Evolutionary conservation across 2,113 vertebrate genomes (phyloP), one percentile per base, ranked within the genome.

Genomic region (Phycodurus eques): DNA sequence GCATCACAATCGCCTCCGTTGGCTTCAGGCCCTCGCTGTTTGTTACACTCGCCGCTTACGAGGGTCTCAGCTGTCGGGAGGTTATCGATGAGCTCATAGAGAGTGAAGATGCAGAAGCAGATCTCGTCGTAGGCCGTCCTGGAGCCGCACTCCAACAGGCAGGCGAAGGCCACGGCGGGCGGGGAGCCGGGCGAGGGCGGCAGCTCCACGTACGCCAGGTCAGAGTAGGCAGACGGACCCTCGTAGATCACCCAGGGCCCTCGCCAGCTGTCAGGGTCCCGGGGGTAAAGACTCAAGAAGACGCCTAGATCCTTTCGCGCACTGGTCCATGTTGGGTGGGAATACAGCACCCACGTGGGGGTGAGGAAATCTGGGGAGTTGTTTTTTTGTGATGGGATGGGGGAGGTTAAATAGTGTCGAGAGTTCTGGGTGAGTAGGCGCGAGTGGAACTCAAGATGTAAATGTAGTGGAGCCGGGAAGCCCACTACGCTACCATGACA

Each of bases 151-250:
- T 99, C 98, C 0, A 95, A 98, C 47, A 99, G 88, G 75, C 96
- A 99, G 68, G 92, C 97, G 0, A 98, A 97, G 42, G 90, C 87
- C 1, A 92, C 80, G 12, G 90, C 86, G 0, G 88, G 88, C 4
- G 84, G 65, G 5, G 78, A 75, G 0, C 89, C 93, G 0, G 73
- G 53, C 3, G 83, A 69, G 75, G 87, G 76, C 0, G 88, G 79
- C 68, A 94, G 74, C 80, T 95, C 93, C 3, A 99, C 17, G 63
- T 91, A 93, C 0, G 95, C 94, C 82, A 99, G 89, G 87, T 99
- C 98, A 0, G 98, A 99, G 86, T 99, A 99, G 14, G 95, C 97
- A 0, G 96, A 97, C 7, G 95, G 96, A 20, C 97, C 98, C 78
- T 97, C 90, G 0, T 95, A 95, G 81, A 98, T 96, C 61, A 98